Conservation (phyloP, 2,113 vertebrate genomes). For the Gasterosteus aculeatus region DNA sequence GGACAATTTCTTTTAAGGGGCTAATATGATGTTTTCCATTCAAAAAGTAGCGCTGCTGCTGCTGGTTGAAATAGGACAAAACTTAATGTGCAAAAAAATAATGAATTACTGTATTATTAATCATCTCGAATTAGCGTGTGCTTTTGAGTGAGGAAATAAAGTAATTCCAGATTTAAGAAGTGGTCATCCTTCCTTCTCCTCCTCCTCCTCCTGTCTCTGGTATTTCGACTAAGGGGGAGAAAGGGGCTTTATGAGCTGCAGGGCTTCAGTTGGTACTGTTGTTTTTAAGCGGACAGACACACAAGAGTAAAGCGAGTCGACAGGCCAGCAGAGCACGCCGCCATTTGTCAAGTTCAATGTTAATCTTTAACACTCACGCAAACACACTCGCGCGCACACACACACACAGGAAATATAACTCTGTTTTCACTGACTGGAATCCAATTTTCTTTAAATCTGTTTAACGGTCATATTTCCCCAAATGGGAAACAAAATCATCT, state of each 20-base stretch:
- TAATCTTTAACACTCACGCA: constrained; percentile 59
- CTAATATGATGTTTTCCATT: no score
- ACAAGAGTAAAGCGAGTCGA: constrained; percentile 71
- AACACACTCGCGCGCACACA: constrained; percentile 25
- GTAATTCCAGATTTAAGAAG: not conserved
- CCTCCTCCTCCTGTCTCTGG: constrained; percentile 36
- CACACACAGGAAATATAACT: constrained; percentile 4
- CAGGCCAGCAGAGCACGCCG: constrained; percentile 58
- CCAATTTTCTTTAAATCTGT: not conserved
- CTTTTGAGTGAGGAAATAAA: constrained; percentile 4
- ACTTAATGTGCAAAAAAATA: not conserved
- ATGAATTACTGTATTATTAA: not conserved
- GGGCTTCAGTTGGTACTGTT: constrained; percentile 65
- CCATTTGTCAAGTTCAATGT: constrained; percentile 80
- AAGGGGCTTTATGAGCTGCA: constrained; percentile 62
- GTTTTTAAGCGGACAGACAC: constrained; percentile 66
- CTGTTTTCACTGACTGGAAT: not conserved
- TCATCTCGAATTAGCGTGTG: not conserved
- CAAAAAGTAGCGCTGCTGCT: no score
- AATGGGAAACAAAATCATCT: not conserved
- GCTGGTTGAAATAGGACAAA: no score
- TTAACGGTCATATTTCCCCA: not conserved
- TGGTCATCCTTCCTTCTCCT: not conserved
- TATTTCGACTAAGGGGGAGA: constrained; percentile 63
- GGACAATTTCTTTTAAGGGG: no score